Conservation (phyloP, 2,888 invertebrate species). For the Notodonta ziczac region DNA sequence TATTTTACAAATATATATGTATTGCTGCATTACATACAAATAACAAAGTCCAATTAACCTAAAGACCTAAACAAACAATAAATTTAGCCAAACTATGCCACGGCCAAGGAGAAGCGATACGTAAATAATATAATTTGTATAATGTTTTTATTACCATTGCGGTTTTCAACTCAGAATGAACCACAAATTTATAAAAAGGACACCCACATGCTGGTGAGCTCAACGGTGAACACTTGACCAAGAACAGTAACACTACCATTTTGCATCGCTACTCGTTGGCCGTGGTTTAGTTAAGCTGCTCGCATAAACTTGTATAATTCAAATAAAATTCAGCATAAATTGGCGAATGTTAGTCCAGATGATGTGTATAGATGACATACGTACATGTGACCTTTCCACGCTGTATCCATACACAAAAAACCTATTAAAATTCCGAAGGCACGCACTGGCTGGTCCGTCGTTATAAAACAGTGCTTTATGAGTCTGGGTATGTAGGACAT, state of each 20-base stretch:
- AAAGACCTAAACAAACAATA: conserved; percentile 8
- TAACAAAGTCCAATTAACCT: neutral
- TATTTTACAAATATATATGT: too few species aligned
- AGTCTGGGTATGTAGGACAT: neutral
- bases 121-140: too few species aligned
- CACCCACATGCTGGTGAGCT: too few species aligned
- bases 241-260: too few species aligned
- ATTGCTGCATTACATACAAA: too few species aligned
- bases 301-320: neutral
- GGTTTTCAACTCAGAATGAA: too few species aligned
- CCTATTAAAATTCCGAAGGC: conserved; percentile 35
- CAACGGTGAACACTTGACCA: too few species aligned
- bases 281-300: neutral
- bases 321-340: conserved; percentile 6
- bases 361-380: conserved; percentile 38
- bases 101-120: too few species aligned
- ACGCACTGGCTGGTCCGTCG: conserved; percentile 17
- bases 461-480: conserved; percentile 30
- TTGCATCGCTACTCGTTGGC: too few species aligned
- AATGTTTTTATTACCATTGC: too few species aligned
- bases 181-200: too few species aligned
- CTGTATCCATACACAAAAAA: conserved; percentile 22
- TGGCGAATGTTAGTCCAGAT: conserved; percentile 28
- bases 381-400: conserved; percentile 30
- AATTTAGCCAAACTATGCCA: neutral